phyloP scores from a whole-genome alignment of 1,140 invertebrate genomes.

The Pseudachorutes palmiensis region DNA sequence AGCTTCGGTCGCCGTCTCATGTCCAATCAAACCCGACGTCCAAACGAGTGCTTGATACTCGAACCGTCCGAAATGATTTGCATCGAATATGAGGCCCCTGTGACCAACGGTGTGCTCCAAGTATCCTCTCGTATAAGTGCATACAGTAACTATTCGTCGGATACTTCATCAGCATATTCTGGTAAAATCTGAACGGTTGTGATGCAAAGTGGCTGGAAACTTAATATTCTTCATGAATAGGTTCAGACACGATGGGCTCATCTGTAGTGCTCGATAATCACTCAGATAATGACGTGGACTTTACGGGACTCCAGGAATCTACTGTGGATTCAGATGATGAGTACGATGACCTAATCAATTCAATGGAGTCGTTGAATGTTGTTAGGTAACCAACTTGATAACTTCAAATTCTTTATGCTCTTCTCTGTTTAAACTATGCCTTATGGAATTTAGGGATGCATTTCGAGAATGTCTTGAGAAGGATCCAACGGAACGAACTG shows the following conservation, averaged over 20 bases:
- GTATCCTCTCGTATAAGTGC: background rate
- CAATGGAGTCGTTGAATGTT: background rate
- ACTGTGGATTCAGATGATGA: slow-evolving; percentile 70
- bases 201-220: too few relatives aligned
- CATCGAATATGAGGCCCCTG: slow-evolving; percentile 47
- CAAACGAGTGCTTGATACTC: slow-evolving; percentile 75
- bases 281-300: slow-evolving; percentile 53
- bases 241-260: slow-evolving; percentile 77
- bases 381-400: background rate
- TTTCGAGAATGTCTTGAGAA: slow-evolving; percentile 96
- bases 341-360: slow-evolving; percentile 6
- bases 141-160: slow-evolving; percentile 16
- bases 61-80: slow-evolving; percentile 83
- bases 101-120: background rate
- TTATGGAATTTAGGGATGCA: slow-evolving; percentile 81
- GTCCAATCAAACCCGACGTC: slow-evolving; percentile 55
- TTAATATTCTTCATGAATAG: slow-evolving; percentile 57
- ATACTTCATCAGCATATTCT: slow-evolving; percentile 27
- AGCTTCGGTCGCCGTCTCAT: slow-evolving; percentile 76
- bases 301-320: slow-evolving; percentile 85
- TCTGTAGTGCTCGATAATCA: slow-evolving; percentile 2
- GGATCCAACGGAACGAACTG: slow-evolving; percentile 82
- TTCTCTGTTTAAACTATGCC: too few relatives aligned
- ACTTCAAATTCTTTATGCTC: too few relatives aligned
- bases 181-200: slow-evolving; percentile 2